Conservation (phyloP, 2,888 invertebrate species). For the Platypus cylindrus region DNA sequence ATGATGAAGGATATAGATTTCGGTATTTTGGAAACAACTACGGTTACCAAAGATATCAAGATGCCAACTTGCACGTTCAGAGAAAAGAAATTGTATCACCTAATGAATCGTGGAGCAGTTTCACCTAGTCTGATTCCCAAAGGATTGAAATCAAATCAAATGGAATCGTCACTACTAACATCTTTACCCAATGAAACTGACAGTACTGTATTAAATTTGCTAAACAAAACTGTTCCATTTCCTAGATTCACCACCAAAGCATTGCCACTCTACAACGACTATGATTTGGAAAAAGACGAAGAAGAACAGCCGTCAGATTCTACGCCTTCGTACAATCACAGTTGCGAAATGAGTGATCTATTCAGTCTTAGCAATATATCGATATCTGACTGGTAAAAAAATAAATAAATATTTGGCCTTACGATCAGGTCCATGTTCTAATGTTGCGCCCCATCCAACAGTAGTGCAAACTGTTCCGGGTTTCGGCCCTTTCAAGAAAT, state of each 20-base stretch:
- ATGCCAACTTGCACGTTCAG: too few relatives aligned
- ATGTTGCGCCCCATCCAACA: constrained; percentile 73
- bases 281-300: constrained; percentile 13
- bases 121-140: constrained; percentile 13
- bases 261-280: constrained; percentile 14
- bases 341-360: constrained; percentile 8
- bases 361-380: constrained; percentile 12
- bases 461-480: constrained; percentile 58
- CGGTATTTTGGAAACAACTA: constrained; percentile 7
- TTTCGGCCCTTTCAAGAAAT: constrained; percentile 52
- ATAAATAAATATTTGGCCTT: constrained; percentile 31
- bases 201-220: background rate
- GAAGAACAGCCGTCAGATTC: constrained; percentile 15
- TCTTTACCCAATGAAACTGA: constrained; percentile 3
- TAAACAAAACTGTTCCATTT: constrained; percentile 12
- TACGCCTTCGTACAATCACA: constrained; percentile 16
- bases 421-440: constrained; percentile 70
- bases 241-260: constrained; percentile 17
- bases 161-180: constrained; percentile 8
- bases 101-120: constrained; percentile 14
- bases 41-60: background rate
- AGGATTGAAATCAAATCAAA: constrained; percentile 7
- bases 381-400: constrained; percentile 10
- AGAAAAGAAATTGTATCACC: constrained; percentile 6
- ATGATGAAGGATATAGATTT: constrained; percentile 10